Evolutionary conservation across 2,113 vertebrate species (phyloP), one percentile per base, ranked within the genome.

Genomic region (Pristiophorus japonicus): DNA sequence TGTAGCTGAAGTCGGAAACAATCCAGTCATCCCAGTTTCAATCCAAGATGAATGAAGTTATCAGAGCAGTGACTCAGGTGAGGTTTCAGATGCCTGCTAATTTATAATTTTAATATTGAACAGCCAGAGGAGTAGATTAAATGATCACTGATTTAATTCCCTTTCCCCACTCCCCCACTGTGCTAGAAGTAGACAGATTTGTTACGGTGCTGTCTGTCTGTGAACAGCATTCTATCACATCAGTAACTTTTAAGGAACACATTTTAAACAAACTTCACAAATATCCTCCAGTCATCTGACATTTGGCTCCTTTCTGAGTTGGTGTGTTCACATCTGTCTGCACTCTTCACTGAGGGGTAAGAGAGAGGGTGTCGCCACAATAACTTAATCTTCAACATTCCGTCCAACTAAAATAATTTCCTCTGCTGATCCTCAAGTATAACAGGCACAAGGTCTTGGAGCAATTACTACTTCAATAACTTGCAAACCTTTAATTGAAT

Each of bases 41-140:
- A 96, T 97, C 96, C 96, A 97, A 97, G 96, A 97, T 99, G 75
- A 99, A 98, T 88, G 99, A 99, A 97, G 98, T 99, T 7, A 98
- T 99, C 42, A 97, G 98, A 96, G 97, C 98, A 65, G 96, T 99
- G 96, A 98, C 98, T 94, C 99, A 99, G 98, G 99, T 99, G 65
- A 63, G 42, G 92, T 63, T 94, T 81, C 20, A 24, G 22, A 84
- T 78, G 63, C 59, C 30, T 84, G 45, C 14, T 62, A 66, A 38
- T 20, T 11, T 55, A 87, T 87, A 20, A 38, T 42, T 66, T 84
- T 87, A 84, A 85, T 65, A 47, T 65, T 38, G 59, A 92, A 6
- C n/a, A 38, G n/a, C 62, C 88, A 38, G 59, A 63, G 16, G 30
- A 92, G 59, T n/a, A 38, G 38, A 73, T 73, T 73, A 10, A 73